Evolutionary conservation across 1,140 invertebrate genomes (phyloP), one percentile per base, ranked within the genome.

Genomic region (Euura lappo): DNA sequence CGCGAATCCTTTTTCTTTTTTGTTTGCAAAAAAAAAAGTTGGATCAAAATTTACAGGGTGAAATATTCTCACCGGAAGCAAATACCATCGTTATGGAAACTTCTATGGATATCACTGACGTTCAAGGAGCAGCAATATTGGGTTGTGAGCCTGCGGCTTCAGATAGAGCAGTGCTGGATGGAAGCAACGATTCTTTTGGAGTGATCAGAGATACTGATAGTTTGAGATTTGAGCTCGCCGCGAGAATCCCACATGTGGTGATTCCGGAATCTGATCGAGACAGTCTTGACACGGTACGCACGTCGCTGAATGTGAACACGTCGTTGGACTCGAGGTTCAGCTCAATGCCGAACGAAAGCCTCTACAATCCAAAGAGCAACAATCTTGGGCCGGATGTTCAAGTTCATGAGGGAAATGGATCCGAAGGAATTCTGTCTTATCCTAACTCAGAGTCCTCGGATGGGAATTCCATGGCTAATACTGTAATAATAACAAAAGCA

Each of bases 291-390:
- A 77, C 77, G 3, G 11, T 69, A 45, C 72, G 71, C 45, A 78
- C 77, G 46, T 85, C 83, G 0, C 69, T 85, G 46, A 71, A 78
- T 75, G 78, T 85, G 73, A 84, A 85, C 71, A 85, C 81, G 45
- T 85, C 83, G 5, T 4, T 82, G 69, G 76, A 83, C 77, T 78
- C 3, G n/a, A 65, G 66, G 44, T 68, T 68, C 6, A 68, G 66
- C 66, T 68, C 44, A 68, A 42, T 44, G 13, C 66, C 13, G 42
- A 44, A 28, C 10, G 4, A 8, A 68, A 68, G 44, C 1, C 66
- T 68, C 42, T 68, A 11, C 42, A 6, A 44, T 28, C 13, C 28
- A 8, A 68, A 8, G 42, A 68, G 42, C 28, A 44, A n/a, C 43
- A 70, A 68, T 68, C 1, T 68, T 13, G 67, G 43, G 28, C 11